Conservation (phyloP, 2,888 invertebrate genomes). For the Pollenia labialis region DNA sequence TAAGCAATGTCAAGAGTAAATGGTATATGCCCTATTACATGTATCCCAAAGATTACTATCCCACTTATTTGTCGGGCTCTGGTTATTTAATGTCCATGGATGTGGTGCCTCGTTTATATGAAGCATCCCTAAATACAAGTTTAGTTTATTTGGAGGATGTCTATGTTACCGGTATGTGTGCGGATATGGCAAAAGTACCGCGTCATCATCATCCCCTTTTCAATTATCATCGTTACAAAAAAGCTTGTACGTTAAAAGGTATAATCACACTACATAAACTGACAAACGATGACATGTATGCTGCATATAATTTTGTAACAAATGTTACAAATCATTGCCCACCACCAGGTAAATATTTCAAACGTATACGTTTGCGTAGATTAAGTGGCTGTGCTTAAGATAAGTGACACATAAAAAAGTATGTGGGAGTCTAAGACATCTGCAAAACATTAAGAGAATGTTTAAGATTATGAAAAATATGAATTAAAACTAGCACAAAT, state of each 20-base stretch:
- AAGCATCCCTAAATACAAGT: constrained; percentile 88
- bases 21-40: constrained; percentile 94
- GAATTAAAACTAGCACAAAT: background rate
- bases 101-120: constrained; percentile 88
- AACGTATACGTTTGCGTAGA: constrained; percentile 77
- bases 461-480: constrained; percentile 22
- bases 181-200: constrained; percentile 86
- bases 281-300: constrained; percentile 84
- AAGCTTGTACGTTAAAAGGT: constrained; percentile 85
- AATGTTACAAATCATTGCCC: constrained; percentile 81
- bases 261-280: constrained; percentile 86
- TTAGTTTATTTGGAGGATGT: constrained; percentile 92
- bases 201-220: constrained; percentile 88
- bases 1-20: constrained; percentile 89
- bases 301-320: constrained; percentile 81
- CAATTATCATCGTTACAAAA: constrained; percentile 83
- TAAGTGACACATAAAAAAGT: background rate
- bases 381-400: constrained; percentile 64
- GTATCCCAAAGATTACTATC: constrained; percentile 89
- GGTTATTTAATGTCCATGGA: constrained; percentile 90
- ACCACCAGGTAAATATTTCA: constrained; percentile 81
- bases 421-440: background rate
- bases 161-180: constrained; percentile 91
- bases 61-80: constrained; percentile 92
- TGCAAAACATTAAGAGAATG: background rate